Evolutionary conservation across 2,113 vertebrate genomes (phyloP), one percentile per base, ranked within the genome.

Genomic region (Tupaia tana): DNA sequence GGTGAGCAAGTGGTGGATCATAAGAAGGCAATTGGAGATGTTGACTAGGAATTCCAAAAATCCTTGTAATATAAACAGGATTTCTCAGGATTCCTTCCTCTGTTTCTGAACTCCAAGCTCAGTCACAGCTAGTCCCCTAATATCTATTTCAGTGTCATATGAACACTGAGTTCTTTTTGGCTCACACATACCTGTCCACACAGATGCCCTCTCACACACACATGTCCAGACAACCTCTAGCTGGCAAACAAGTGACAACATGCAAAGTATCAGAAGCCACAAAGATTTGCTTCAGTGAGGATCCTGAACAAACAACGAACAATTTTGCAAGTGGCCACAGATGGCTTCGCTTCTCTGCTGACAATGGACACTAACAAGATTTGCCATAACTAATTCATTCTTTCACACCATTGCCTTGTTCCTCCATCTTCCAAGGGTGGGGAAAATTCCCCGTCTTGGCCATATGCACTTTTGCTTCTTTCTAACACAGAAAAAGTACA

Each of bases 301-400:
- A 98, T 95, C 93, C 96, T 97, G 96, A 98, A 98, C 97, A 98
- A 99, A 98, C 96, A 98, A 98, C 95, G 95, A 96, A 97, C 97
- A 95, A 96, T 98, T 98, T 97, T 98, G 97, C 97, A 98, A 98
- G 93, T 97, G 93, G 90, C 98, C 98, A 97, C 98, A 98, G 98
- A 98, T 98, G 98, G 97, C 97, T 97, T 96, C 88, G 95, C 93
- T 97, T 98, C 95, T 97, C 95, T 95, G 85, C 94, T 97, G 97
- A 98, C 98, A 98, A 98, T 96, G 97, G 98, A 97, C 95, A 97
- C 97, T 98, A 98, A 98, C 97, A 96, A 98, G 98, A 98, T 98
- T 98, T 98, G 98, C 98, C 98, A 98, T 97, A 98, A 97, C 98
- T 98, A 98, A 99, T 98, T 98, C 97, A 96, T 96, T 98, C 98